Evolutionary conservation across 1,140 invertebrate species (phyloP).

Genomic region (Penaeus vannamei): DNA sequence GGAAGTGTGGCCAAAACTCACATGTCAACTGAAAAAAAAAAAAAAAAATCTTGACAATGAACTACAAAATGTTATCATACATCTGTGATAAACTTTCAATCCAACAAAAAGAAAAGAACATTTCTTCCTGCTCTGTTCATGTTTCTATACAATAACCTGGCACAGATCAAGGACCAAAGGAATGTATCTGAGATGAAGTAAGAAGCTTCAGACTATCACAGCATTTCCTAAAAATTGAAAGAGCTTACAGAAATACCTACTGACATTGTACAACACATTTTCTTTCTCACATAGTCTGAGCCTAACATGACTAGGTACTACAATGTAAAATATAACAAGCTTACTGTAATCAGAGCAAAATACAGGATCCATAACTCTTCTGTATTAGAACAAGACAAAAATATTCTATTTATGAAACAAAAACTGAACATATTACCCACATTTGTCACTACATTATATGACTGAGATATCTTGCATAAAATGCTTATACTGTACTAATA

Average conservation of each 20-base stretch:
- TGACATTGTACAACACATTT: not conserved
- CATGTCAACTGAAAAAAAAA: too few species aligned
- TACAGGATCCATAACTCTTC: not conserved
- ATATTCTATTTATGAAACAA: slow-evolving; percentile 27
- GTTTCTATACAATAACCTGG: slow-evolving; percentile 5
- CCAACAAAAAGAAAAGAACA: not conserved
- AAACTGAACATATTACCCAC: not conserved
- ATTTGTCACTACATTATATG: slow-evolving; percentile 26
- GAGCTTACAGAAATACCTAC: not conserved
- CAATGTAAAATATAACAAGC: too few species aligned
- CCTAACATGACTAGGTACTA: not conserved
- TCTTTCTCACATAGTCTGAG: not conserved
- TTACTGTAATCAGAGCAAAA: too few species aligned
- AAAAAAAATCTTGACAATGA: too few species aligned
- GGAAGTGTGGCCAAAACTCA: too few species aligned
- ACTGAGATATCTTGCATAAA: slow-evolving; percentile 53
- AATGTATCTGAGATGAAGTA: slow-evolving; percentile 37
- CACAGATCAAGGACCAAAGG: slow-evolving; percentile 20
- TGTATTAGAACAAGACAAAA: slow-evolving; percentile 26
- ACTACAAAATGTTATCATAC: not conserved
- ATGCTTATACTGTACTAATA: slow-evolving; percentile 53
- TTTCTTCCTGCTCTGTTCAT: not conserved
- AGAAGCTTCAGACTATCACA: slow-evolving; percentile 47
- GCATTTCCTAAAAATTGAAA: slow-evolving; percentile 34
- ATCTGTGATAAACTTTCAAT: not conserved